Evolutionary conservation across 23 tunicate genomes (phyloP), one percentile per base, ranked within the genome.

Genomic region (Corella eumyota): DNA sequence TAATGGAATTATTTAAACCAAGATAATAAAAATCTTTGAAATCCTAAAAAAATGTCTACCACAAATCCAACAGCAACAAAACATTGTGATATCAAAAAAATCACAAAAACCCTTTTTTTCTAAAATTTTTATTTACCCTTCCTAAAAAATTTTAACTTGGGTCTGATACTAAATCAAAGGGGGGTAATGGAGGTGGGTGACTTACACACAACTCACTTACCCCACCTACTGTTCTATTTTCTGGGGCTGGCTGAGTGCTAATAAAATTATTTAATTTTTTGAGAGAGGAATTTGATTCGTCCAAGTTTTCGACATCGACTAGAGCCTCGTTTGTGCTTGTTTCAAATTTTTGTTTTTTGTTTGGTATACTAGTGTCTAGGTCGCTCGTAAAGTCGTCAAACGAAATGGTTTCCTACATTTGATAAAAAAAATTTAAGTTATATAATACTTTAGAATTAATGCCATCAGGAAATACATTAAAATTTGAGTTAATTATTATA

Each of bases 161-260:
- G 40, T 85, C 95, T 4, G 93, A 74, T 11, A 74, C 82, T 23
- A 85, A 69, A 60, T 85, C 95, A 49, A 85, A 56, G 19, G 95
- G 95, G 0, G 95, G 95, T 27, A 85, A 53, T 4, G 73, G 82
- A 33, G 84, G 94, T 27, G 95, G 95, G 23, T 72, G 76, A 70
- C 85, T 85, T 19, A 77, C 85, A 13, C 77, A 69, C 28, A 79
- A 55, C 68, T 76, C 95, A 62, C 68, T 77, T 27, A 85, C 62
- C 4, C 79, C 95, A 47, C 95, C 85, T 25, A 71, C 74, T n/a
- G 79, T 76, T 29, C 77, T 34, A 23, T 36, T 46, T 46, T 68
- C 75, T 51, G 32, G 46, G 4, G 48, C 66, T 20, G 83, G 75
- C 1, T 69, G 76, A 3, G 68, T 45, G 52, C 75, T 65, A 30